Conservation (phyloP, 1,140 invertebrate genomes). For the Pararge aegeria region DNA sequence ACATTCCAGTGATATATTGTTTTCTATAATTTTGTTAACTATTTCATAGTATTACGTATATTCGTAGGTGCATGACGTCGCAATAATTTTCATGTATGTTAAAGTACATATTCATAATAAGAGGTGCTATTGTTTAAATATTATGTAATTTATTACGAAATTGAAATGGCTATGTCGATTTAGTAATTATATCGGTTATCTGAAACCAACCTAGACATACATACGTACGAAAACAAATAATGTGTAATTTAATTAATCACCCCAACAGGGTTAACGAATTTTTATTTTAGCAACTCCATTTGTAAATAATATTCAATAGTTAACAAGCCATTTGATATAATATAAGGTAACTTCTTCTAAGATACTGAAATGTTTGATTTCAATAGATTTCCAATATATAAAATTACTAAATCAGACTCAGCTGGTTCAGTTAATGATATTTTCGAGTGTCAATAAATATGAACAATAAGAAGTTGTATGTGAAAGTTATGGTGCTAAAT, state of each 20-base stretch:
- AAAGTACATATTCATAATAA: constrained; percentile 15
- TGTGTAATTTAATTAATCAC: too few relatives aligned
- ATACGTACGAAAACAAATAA: too few relatives aligned
- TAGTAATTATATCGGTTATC: background rate
- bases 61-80: background rate
- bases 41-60: background rate
- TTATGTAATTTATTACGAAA: background rate
- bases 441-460: background rate
- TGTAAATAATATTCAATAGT: too few relatives aligned
- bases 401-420: too few relatives aligned
- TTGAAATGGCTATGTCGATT: background rate
- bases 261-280: too few relatives aligned
- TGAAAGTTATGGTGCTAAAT: constrained; percentile 35
- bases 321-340: too few relatives aligned
- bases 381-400: too few relatives aligned
- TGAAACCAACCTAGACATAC: too few relatives aligned
- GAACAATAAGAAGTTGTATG: constrained; percentile 16
- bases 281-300: too few relatives aligned
- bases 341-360: too few relatives aligned
- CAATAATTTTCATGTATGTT: constrained; percentile 7
- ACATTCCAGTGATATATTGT: background rate
- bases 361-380: too few relatives aligned
- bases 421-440: background rate
- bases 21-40: background rate
- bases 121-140: constrained; percentile 15